Base-by-base conservation (phyloP, 2,797 vertebrate genomes). In the Gymnopithys bicolor region DNA sequence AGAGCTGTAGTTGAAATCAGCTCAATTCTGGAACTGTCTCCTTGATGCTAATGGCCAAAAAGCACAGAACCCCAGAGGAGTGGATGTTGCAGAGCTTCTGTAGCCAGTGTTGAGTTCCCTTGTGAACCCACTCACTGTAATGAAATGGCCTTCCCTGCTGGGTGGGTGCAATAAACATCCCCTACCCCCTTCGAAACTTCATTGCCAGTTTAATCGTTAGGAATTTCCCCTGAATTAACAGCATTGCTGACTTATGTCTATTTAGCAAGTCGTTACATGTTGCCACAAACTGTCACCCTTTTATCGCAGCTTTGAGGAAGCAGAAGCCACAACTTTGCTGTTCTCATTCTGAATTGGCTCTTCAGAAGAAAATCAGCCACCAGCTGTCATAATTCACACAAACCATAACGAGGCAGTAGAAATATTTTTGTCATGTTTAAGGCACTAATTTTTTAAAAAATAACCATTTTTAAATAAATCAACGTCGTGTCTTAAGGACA, bases 341-440 rank as follows among this genome's bases (percentile, higher is more conserved):
- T 37, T 74, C 56, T 43, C 41, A 13, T 19, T 80, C 71, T 62
- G 19, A 90, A 58, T 9, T 35, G 32, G 27, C 59, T 32, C 1
- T n/a, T 43, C 11, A 24, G 24, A 63, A 93, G 49, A 78, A 71
- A 81, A 66, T 37, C 19, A 28, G 63, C 49, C 8, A 3, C 64
- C 60, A 45, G n/a, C 56, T 83, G 58, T 59, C 39, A 48, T 32
- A 32, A 82, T 74, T 84, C 41, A 59, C n/a, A 49, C 53, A 53
- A 49, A 73, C 30, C 3, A 8, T 33, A 94, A 86, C 46, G 69
- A 92, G 41, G 39, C 23, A 83, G 45, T 48, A 25, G 94, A 96
- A 96, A 84, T 53, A 66, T 53, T 92, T 92, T 80, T 55, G 81
- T 32, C 68, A 49, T 5, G 48, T 84, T 84, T 94, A 95, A 94